phyloP scores from a whole-genome alignment of 1,140 invertebrate genomes.

The Holcopasites calliopsidis region DNA sequence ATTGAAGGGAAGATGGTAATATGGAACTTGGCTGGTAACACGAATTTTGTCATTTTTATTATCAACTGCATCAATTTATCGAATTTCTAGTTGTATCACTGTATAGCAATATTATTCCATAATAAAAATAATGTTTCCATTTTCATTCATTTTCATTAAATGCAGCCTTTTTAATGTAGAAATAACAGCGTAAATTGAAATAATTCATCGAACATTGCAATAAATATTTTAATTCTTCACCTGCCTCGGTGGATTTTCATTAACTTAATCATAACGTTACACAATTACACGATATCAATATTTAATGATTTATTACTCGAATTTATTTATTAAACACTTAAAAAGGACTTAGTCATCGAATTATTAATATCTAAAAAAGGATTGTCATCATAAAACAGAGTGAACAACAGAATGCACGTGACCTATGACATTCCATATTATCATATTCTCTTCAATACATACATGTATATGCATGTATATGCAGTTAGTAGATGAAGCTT shows the following conservation, averaged over 20 bases:
- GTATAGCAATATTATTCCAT: too few species aligned
- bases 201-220: not conserved
- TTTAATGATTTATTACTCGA: not conserved
- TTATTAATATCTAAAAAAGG: not conserved
- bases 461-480: too few species aligned
- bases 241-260: not conserved
- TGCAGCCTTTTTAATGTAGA: not conserved
- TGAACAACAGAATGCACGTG: not conserved
- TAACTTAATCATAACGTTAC: conserved; percentile 7
- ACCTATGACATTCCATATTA: conserved; percentile 11
- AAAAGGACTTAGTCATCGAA: not conserved
- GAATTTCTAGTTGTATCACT: too few species aligned
- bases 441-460: conserved; percentile 5
- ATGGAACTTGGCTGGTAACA: conserved; percentile 11
- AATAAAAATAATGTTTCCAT: too few species aligned
- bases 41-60: not conserved
- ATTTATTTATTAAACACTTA: too few species aligned
- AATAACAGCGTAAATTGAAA: not conserved
- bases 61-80: conserved; percentile 23
- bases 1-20: conserved; percentile 6
- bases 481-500: not conserved
- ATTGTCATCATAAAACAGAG: not conserved
- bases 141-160: not conserved
- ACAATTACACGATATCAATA: too few species aligned
- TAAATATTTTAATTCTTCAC: not conserved